Percentiles rank a stretch among this genome's conserved stretches.
Conservation (phyloP, 2,888 invertebrate genomes). For the Herminia tarsipennalis region DNA sequence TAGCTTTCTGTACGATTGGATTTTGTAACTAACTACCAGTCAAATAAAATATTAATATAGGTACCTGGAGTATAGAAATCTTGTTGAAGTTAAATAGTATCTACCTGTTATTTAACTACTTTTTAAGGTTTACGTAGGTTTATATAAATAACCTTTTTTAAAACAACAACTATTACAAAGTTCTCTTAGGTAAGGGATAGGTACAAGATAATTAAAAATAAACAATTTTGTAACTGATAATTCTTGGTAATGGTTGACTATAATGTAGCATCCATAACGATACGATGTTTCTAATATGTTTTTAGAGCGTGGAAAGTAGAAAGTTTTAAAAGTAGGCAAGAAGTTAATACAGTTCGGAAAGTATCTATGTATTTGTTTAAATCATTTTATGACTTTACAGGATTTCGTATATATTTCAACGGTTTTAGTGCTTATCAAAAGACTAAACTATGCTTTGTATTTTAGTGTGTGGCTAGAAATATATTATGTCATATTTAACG, state of each 20-base stretch:
- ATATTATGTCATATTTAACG: too few species aligned
- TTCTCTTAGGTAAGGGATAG: too few species aligned
- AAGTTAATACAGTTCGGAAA: constrained; percentile 72
- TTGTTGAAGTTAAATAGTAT: too few species aligned
- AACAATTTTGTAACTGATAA: constrained; percentile 44
- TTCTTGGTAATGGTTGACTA: constrained; percentile 60
- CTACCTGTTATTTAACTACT: too few species aligned
- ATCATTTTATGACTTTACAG: constrained; percentile 33
- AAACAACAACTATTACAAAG: too few species aligned
- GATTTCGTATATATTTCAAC: constrained; percentile 7
- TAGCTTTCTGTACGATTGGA: constrained; percentile 74
- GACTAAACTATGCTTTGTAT: too few species aligned
- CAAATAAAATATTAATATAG: constrained; percentile 52
- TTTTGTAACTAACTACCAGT: constrained; percentile 62
- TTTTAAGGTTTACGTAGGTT: not conserved
- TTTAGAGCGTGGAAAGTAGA: constrained; percentile 86
- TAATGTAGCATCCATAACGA: constrained; percentile 72
- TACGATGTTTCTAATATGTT: constrained; percentile 80
- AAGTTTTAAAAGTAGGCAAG: constrained; percentile 80
- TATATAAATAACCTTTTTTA: too few species aligned
- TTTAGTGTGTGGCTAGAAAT: too few species aligned
- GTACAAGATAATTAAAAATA: not conserved
- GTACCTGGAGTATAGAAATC: constrained; percentile 5
- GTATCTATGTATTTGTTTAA: constrained; percentile 60
- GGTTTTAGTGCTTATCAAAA: too few species aligned